Conservation (phyloP, 2,797 vertebrate species). For the Sebastolobus altivelis region DNA sequence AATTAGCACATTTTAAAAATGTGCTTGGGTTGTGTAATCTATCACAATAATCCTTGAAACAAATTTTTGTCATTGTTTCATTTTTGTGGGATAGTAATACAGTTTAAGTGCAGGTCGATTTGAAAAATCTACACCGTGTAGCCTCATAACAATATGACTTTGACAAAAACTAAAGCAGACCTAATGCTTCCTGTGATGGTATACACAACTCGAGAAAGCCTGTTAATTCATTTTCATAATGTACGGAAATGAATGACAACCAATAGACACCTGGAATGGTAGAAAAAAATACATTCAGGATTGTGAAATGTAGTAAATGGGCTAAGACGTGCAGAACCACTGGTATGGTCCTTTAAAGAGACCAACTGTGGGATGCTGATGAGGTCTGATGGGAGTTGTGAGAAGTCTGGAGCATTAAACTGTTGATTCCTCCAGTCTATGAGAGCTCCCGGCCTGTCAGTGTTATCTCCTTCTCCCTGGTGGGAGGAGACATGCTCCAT, state of each 20-base stretch:
- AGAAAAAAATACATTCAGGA: neutral
- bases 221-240: neutral
- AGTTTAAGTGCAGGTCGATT: too few relatives aligned
- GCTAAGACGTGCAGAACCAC: constrained; percentile 14
- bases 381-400: constrained; percentile 67
- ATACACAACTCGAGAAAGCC: neutral
- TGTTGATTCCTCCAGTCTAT: constrained; percentile 64
- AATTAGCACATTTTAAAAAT: neutral
- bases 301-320: constrained; percentile 1
- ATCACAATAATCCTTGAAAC: too few relatives aligned
- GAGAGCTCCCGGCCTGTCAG: constrained; percentile 60
- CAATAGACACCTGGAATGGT: neutral
- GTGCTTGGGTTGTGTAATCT: neutral
- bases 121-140: too few relatives aligned
- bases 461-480: constrained; percentile 65
- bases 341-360: constrained; percentile 12
- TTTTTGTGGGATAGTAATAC: too few relatives aligned
- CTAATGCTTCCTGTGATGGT: neutral
- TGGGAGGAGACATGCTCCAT: constrained; percentile 65
- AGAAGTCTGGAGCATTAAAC: constrained; percentile 71
- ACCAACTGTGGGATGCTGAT: constrained; percentile 16
- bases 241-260: neutral
- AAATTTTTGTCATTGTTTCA: too few relatives aligned
- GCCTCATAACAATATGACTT: too few relatives aligned
- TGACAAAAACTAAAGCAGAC: neutral